Evolutionary conservation across 2,113 vertebrate species (phyloP), one percentile per base, ranked within the genome.

Genomic region (Herpailurus yagouaroundi): DNA sequence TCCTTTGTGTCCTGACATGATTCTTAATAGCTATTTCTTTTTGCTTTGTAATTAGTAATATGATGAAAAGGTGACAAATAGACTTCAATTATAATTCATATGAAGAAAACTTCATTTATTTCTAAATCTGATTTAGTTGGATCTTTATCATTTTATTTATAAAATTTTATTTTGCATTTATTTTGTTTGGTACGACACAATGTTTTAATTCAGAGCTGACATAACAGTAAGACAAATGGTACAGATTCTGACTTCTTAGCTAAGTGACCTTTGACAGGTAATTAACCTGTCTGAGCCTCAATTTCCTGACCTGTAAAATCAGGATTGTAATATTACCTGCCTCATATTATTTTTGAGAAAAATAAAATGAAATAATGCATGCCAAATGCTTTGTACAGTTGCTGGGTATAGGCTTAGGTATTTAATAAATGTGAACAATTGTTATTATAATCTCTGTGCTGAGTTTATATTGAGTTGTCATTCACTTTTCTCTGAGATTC

Each of bases 41-140:
- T 95, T 97, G 94, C 0, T 45, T 96, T 89, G 74, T 96, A 96
- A 93, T 98, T 97, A 98, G 96, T 98, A 96, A 98, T 93, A 98
- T 98, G 64, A 74, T 87, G 95, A 89, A 95, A 97, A 95, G 18
- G 38, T 96, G 86, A 87, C 81, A 79, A 97, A 94, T 76, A 86
- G 23, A 48, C 27, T 90, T 38, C 82, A 89, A 31, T 79, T 93
- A 50, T 66, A 95, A 76, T 87, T 93, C 50, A 38, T 52, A 45
- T 87, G 23, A 73, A 95, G 74, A 69, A 87, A 95, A 64, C 6
- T 4, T 79, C 7, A 48, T n/a, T 27, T 90, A 92, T 71, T 93
- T 97, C 52, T 93, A 85, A 63, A 79, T 73, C 85, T 97, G 13
- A 94, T 96, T 89, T 69, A 95, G 89, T 57, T 71, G 38, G 2